Base-by-base conservation (phyloP, 2,888 invertebrate species). In the Drosophila eohydei region DNA sequence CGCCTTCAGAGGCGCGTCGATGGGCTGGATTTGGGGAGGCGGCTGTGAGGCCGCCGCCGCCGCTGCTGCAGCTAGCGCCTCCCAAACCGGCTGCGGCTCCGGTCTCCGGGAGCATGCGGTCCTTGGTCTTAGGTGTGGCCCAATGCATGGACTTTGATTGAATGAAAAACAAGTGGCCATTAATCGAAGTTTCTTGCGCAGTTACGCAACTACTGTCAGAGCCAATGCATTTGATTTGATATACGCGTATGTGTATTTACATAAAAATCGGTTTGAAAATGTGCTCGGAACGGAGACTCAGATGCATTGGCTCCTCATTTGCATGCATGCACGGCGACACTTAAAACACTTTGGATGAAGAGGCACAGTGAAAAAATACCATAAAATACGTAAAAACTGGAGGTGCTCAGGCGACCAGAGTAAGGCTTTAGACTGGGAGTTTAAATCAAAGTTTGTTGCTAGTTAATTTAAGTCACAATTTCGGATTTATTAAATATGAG, bases 121-220 rank as follows among this genome's bases (percentile, higher is more conserved):
- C 97, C 93, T 97, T 97, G 82, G 97, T 97, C 93, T 97, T 97
- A 43, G 97, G 96, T 73, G 96, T 96, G 74, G 96, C 95, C 98
- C 98, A 98, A 92, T 98, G 98, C 97, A 98, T 97, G 58, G 97
- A 97, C 95, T 98, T 78, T 94, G 76, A 66, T 74, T 56, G 66
- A 73, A 54, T 34, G 32, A 32, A 61, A 62, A 63, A 59, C 70
- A 59, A 57, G 69, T 61, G 41, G 16, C 16, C 14, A 59, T 77
- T 81, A 71, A 61, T 75, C 57, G 28, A 55, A 30, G 30, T 48
- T 16, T 28, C 28, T 16, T 48, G 36, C n/a, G 21, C n/a, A 41
- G 11, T 3, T 56, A 51, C 16, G 30, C 52, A 74, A 74, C 62
- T 56, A 50, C 52, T 36, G 56, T 40, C 70, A 57, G 63, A 75